phyloP scores from a whole-genome alignment of 1,140 invertebrate genomes.

The Hestina assimilis region DNA sequence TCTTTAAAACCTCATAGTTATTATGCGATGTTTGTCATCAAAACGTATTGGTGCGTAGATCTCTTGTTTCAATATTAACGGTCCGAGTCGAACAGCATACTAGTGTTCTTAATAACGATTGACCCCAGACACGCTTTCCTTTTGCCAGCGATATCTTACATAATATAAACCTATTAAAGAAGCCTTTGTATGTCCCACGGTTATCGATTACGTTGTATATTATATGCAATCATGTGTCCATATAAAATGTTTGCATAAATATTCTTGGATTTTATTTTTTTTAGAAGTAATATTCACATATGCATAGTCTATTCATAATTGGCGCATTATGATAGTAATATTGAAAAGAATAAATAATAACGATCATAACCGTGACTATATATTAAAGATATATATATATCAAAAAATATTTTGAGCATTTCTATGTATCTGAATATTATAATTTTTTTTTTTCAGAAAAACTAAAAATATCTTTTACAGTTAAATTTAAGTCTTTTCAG shows the following conservation, averaged over 20 bases:
- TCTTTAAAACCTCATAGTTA: not conserved
- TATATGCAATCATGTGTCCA: slow-evolving; percentile 17
- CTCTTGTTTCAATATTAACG: slow-evolving; percentile 16
- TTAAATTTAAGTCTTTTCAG: too few species aligned
- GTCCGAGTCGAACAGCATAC: slow-evolving; percentile 9
- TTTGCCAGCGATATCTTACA: slow-evolving; percentile 34
- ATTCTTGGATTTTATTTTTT: too few species aligned
- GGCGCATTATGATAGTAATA: too few species aligned
- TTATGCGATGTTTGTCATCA: not conserved
- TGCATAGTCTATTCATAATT: too few species aligned
- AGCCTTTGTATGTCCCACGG: slow-evolving; percentile 33
- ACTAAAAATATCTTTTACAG: too few species aligned
- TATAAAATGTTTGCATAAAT: slow-evolving; percentile 3
- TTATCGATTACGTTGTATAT: slow-evolving; percentile 29
- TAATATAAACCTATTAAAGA: slow-evolving; percentile 33
- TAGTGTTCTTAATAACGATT: slow-evolving; percentile 23
- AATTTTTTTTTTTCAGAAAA: too few species aligned
- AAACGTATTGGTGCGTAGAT: slow-evolving; percentile 14
- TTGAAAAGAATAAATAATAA: too few species aligned
- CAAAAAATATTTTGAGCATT: too few species aligned
- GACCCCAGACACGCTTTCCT: slow-evolving; percentile 43
- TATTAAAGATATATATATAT: too few species aligned
- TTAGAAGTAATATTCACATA: too few species aligned
- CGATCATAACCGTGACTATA: too few species aligned
- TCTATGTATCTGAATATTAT: too few species aligned